Conservation (phyloP, 2,888 invertebrate species). For the Oscheius onirici region DNA sequence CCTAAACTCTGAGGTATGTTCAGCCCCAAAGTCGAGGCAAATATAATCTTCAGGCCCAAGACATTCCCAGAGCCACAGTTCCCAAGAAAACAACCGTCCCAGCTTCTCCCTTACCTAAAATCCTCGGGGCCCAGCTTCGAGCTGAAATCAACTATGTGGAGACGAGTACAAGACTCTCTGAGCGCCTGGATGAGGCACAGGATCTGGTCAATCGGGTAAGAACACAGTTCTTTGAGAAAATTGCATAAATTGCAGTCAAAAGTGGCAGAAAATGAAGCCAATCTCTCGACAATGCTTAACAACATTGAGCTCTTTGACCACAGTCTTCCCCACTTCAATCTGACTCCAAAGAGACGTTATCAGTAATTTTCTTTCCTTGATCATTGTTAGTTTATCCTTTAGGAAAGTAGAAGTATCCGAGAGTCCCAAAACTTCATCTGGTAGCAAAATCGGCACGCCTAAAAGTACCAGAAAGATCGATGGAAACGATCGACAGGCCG, state of each 20-base stretch:
- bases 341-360: conserved; percentile 1
- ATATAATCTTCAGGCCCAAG: too few relatives aligned
- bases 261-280: background rate
- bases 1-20: conserved; percentile 12
- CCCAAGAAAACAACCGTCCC: background rate
- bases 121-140: conserved; percentile 4
- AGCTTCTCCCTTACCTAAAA: conserved; percentile 1
- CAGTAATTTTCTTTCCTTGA: too few relatives aligned
- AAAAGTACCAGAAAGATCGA: background rate
- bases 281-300: background rate
- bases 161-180: background rate
- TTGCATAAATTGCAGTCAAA: background rate
- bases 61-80: background rate
- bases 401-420: background rate
- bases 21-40: too few relatives aligned
- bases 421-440: background rate
- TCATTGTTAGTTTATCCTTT: background rate
- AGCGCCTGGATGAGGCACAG: conserved; percentile 1
- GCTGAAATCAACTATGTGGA: conserved; percentile 14
- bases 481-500: background rate
- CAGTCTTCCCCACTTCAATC: background rate
- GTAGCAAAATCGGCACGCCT: too few relatives aligned
- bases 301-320: conserved; percentile 12
- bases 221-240: background rate
- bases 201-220: background rate